These are phyloP conservation scores for Macrotrachela quadricornifera DNA, from an alignment of 1,140 invertebrate species.

Conservation along the genomic window DNA sequence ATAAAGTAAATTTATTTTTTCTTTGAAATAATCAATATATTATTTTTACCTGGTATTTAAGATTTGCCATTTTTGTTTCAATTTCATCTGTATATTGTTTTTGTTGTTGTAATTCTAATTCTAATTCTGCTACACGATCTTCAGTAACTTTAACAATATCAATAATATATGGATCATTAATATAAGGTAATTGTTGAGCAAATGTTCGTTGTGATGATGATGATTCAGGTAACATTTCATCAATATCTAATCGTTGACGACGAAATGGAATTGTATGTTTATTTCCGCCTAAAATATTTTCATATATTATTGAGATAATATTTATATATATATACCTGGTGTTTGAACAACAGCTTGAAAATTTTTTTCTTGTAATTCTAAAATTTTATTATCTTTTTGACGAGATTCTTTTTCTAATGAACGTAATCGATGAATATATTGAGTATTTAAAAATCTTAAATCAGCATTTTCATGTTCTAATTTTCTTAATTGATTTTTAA, in stretches of 20 bases:
- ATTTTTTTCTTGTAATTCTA: constrained; percentile 38
- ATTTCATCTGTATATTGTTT: constrained; percentile 18
- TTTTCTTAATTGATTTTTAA: constrained; percentile 37
- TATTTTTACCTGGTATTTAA: too few species aligned
- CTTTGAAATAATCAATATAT: too few species aligned
- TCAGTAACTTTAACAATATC: constrained; percentile 28
- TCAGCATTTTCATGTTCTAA: constrained; percentile 40
- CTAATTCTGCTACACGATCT: constrained; percentile 20
- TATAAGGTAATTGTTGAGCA: constrained; percentile 6
- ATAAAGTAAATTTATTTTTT: too few species aligned
- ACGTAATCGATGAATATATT: constrained; percentile 36
- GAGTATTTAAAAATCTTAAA: constrained; percentile 36
- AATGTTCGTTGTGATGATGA: background rate
- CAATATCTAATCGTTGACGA: constrained; percentile 28
- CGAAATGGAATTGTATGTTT: constrained; percentile 28
- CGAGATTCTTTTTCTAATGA: constrained; percentile 36
- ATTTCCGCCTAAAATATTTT: constrained; percentile 17
- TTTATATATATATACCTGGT: constrained; percentile 15
- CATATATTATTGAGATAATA: background rate
- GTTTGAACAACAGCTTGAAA: constrained; percentile 33
- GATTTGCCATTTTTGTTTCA: constrained; percentile 20
- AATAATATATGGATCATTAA: constrained; percentile 26
- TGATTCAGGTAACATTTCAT: constrained; percentile 17
- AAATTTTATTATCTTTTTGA: constrained; percentile 36
- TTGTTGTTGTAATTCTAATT: constrained; percentile 13